Percentiles rank a stretch among this genome's conserved stretches.
Evolutionary conservation across 2,888 invertebrate genomes (phyloP).

Genomic region (Exocentrus adspersus): DNA sequence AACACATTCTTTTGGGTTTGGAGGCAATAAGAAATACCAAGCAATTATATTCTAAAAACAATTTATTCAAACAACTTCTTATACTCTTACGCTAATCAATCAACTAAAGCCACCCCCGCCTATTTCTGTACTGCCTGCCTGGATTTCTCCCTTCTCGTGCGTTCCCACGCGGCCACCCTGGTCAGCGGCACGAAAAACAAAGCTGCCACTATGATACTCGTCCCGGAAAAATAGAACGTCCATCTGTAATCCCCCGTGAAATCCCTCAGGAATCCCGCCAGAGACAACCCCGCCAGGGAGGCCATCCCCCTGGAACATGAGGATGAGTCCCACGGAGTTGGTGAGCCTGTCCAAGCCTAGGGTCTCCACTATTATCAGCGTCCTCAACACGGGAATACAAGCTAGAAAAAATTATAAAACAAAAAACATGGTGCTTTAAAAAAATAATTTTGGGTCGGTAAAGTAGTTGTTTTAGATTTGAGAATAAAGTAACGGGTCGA

Average conservation of each 20-base stretch:
- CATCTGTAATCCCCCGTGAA: slow-evolving; percentile 41
- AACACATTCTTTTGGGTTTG: not conserved
- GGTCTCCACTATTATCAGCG: slow-evolving; percentile 87
- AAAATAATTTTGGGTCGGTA: not conserved
- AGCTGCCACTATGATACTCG: slow-evolving; percentile 45
- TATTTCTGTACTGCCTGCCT: slow-evolving; percentile 10
- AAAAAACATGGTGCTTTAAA: too few relatives aligned
- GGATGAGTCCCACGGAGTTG: slow-evolving; percentile 89
- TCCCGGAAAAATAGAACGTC: slow-evolving; percentile 51
- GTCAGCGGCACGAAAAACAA: slow-evolving; percentile 48
- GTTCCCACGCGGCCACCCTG: slow-evolving; percentile 43
- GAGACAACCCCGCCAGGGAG: slow-evolving; percentile 76
- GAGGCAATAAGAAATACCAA: too few relatives aligned
- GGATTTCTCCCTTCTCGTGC: slow-evolving; percentile 14
- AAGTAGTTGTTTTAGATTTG: too few relatives aligned
- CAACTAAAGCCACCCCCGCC: not conserved
- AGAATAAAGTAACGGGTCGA: too few relatives aligned
- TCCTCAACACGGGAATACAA: slow-evolving; percentile 77
- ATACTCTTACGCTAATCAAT: not conserved
- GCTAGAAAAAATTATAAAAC: too few relatives aligned
- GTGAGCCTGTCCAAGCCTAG: slow-evolving; percentile 90
- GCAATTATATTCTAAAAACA: too few relatives aligned
- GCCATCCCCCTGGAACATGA: slow-evolving; percentile 93
- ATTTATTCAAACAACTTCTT: slow-evolving; percentile 3
- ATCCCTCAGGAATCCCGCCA: slow-evolving; percentile 55